phyloP scores from a whole-genome alignment of 2,888 invertebrate genomes.

The Syritta pipiens region DNA sequence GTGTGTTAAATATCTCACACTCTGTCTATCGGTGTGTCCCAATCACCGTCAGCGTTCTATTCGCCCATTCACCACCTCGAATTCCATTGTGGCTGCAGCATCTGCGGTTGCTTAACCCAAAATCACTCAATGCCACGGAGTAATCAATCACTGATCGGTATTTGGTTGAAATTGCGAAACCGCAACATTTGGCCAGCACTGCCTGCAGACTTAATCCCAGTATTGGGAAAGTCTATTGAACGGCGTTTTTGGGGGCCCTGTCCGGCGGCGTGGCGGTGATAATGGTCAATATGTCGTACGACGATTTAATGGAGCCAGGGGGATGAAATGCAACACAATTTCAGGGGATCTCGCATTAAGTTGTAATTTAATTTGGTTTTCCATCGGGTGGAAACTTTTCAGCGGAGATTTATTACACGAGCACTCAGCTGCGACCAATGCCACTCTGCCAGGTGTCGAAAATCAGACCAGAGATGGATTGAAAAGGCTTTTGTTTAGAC shows the following conservation, averaged over 20 bases:
- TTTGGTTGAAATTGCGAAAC: slow-evolving; percentile 33
- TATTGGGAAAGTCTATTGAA: too few relatives aligned
- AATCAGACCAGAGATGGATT: too few relatives aligned
- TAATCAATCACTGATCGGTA: slow-evolving; percentile 47
- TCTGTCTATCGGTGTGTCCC: too few relatives aligned
- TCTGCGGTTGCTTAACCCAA: slow-evolving; percentile 31
- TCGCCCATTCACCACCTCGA: too few relatives aligned
- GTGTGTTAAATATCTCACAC: slow-evolving; percentile 11
- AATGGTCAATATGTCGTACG: slow-evolving; percentile 3
- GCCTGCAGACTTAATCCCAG: slow-evolving; percentile 17
- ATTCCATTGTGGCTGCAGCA: too few relatives aligned
- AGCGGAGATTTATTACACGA: background rate
- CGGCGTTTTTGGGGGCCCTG: background rate
- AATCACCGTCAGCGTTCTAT: too few relatives aligned
- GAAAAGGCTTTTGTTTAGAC: too few relatives aligned
- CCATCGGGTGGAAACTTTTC: background rate
- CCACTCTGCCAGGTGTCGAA: too few relatives aligned
- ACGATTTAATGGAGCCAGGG: slow-evolving; percentile 32
- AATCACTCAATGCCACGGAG: slow-evolving; percentile 39
- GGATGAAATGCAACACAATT: slow-evolving; percentile 5
- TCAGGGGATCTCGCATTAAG: background rate
- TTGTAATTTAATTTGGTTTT: too few relatives aligned
- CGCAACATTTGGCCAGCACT: slow-evolving; percentile 20
- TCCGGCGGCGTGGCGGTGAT: background rate
- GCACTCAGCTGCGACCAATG: background rate